Evolutionary conservation across 2,888 invertebrate species (phyloP).

Genomic region (Pyralis farinalis): DNA sequence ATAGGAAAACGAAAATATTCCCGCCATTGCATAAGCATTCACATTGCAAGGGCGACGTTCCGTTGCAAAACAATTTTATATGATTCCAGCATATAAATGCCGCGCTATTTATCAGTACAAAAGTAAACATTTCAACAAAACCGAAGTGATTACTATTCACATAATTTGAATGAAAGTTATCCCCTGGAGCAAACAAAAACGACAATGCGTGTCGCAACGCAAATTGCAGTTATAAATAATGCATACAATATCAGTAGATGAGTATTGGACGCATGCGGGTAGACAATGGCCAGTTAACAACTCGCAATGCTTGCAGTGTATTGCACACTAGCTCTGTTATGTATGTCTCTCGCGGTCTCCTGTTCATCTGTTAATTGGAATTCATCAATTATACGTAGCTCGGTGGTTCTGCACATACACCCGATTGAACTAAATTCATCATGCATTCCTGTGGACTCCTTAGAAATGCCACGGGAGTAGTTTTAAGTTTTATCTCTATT

Average conservation of each 20-base stretch:
- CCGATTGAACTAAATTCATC: constrained; percentile 14
- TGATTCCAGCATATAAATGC: too few species aligned
- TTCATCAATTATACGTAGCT: constrained; percentile 37
- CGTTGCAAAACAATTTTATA: too few species aligned
- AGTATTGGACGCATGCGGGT: constrained; percentile 35
- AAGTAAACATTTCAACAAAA: too few species aligned
- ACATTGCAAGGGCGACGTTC: too few species aligned
- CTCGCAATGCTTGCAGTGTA: constrained; percentile 37
- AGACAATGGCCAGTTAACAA: constrained; percentile 48
- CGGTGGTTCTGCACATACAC: constrained; percentile 9
- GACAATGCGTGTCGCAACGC: constrained; percentile 21
- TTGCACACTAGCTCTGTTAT: constrained; percentile 35
- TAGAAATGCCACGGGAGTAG: neutral
- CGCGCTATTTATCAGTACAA: too few species aligned
- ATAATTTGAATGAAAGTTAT: neutral
- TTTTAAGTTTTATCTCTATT: too few species aligned
- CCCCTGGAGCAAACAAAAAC: constrained; percentile 12
- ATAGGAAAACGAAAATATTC: too few species aligned
- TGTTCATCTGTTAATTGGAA: constrained; percentile 43
- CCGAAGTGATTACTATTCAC: neutral
- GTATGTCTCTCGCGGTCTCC: constrained; percentile 23
- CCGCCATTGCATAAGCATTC: too few species aligned
- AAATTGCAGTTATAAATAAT: constrained; percentile 32
- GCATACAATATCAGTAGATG: constrained; percentile 14
- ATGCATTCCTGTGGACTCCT: neutral